Evolutionary conservation across 2,113 vertebrate genomes (phyloP).

Genomic region (Pyrgilauda ruficollis): DNA sequence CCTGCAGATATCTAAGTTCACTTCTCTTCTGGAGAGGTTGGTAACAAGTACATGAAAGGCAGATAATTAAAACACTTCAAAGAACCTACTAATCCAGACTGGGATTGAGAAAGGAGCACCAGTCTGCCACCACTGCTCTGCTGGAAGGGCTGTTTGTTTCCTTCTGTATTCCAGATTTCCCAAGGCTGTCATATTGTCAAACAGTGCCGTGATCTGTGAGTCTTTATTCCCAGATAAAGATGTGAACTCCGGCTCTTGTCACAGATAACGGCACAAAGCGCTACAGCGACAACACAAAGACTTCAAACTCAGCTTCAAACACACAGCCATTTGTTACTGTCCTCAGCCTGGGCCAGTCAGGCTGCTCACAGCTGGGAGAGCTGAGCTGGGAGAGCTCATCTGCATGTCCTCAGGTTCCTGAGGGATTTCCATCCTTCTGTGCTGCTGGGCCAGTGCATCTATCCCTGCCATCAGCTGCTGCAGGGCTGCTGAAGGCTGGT

Average conservation of each 20-base stretch:
- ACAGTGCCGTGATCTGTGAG: neutral
- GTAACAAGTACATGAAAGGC: neutral
- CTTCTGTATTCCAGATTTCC: neutral
- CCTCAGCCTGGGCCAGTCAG: neutral
- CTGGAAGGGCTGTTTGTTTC: neutral
- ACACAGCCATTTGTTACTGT: neutral
- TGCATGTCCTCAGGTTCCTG: fast-evolving
- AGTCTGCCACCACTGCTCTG: neutral
- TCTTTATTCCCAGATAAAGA: slow-evolving; percentile 52
- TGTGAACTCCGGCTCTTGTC: slow-evolving; percentile 45
- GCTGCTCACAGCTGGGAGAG: neutral
- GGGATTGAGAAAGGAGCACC: neutral
- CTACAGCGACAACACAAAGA: neutral
- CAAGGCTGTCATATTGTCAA: slow-evolving; percentile 21
- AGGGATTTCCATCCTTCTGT: neutral
- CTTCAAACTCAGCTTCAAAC: neutral
- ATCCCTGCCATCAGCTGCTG: neutral
- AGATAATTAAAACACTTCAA: neutral
- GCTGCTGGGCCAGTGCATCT: neutral
- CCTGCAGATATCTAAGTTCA: neutral
- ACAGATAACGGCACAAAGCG: slow-evolving; percentile 32
- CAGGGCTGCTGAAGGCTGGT: neutral
- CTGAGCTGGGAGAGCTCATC: neutral
- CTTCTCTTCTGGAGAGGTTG: neutral
- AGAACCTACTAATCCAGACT: neutral